Evolutionary conservation across 2,888 invertebrate genomes (phyloP).

Genomic region (Stenoptilia bipunctidactyla): DNA sequence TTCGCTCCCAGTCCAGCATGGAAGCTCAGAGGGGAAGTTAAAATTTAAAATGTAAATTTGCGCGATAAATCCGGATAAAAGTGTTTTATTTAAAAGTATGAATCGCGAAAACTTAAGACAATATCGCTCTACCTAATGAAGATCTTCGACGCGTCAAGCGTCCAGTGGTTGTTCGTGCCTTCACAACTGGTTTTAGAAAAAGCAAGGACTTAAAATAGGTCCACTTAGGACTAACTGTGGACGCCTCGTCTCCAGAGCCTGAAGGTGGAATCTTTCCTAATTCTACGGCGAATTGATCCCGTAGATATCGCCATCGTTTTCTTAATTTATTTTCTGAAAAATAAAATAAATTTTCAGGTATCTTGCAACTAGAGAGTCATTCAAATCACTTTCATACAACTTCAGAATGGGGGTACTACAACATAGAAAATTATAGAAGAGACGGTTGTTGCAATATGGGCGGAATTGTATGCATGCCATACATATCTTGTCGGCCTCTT

Average conservation of each 20-base stretch:
- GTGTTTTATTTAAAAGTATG: no score
- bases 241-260: constrained; percentile 5
- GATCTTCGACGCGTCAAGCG: no score
- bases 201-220: constrained; percentile 3
- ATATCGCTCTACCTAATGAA: no score
- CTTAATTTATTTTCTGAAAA: constrained; percentile 3
- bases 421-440: constrained; percentile 3
- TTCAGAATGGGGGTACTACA: constrained; percentile 3
- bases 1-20: no score
- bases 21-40: no score
- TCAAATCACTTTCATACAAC: background rate
- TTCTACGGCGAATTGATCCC: constrained; percentile 2
- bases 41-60: no score
- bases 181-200: no score
- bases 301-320: constrained; percentile 3
- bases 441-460: constrained; percentile 4
- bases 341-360: constrained; percentile 2
- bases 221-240: constrained; percentile 3
- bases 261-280: constrained; percentile 6
- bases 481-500: no score
- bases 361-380: constrained; percentile 4
- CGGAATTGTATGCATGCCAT: constrained; percentile 1
- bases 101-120: no score
- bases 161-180: no score
- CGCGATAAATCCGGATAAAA: no score